These are phyloP conservation scores for Drosophila emarginata DNA, from an alignment of 2,888 invertebrate species.

Conservation along the genomic window DNA sequence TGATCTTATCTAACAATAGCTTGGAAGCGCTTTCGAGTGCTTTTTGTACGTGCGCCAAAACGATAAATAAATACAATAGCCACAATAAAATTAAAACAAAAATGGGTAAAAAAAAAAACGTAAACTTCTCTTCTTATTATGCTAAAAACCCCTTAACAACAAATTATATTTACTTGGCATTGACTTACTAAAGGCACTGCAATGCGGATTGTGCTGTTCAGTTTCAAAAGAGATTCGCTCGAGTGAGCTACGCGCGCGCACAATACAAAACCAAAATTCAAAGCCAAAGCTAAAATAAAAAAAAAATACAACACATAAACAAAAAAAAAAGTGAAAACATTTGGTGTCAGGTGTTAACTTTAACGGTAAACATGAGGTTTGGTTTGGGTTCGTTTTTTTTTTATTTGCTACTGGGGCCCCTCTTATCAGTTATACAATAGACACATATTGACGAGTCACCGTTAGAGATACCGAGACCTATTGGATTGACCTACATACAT, in stretches of 20 bases:
- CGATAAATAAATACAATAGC: slow-evolving; percentile 7
- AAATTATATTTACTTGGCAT: slow-evolving; percentile 33
- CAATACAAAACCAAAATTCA: slow-evolving; percentile 15
- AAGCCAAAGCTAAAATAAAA: slow-evolving; percentile 8
- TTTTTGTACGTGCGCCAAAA: slow-evolving; percentile 2
- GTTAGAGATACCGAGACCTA: slow-evolving; percentile 25
- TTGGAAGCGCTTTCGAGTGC: not conserved
- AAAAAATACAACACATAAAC: not conserved
- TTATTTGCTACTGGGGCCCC: slow-evolving; percentile 7
- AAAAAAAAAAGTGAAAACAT: slow-evolving; percentile 64
- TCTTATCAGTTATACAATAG: slow-evolving; percentile 71
- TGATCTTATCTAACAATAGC: slow-evolving; percentile 34
- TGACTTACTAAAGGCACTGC: slow-evolving; percentile 51
- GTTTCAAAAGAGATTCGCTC: slow-evolving; percentile 64
- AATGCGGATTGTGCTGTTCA: slow-evolving; percentile 44
- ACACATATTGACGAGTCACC: slow-evolving; percentile 10
- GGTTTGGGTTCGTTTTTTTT: slow-evolving; percentile 28
- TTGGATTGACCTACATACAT: slow-evolving; percentile 49
- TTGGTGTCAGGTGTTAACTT: slow-evolving; percentile 63
- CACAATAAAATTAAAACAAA: slow-evolving; percentile 13
- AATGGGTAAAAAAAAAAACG: not conserved
- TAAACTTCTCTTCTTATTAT: slow-evolving; percentile 4
- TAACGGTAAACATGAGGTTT: slow-evolving; percentile 64
- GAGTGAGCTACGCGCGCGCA: slow-evolving; percentile 57
- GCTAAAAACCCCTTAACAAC: slow-evolving; percentile 8